phyloP scores from a whole-genome alignment of 2,888 invertebrate genomes.

The Apoda limacodes region DNA sequence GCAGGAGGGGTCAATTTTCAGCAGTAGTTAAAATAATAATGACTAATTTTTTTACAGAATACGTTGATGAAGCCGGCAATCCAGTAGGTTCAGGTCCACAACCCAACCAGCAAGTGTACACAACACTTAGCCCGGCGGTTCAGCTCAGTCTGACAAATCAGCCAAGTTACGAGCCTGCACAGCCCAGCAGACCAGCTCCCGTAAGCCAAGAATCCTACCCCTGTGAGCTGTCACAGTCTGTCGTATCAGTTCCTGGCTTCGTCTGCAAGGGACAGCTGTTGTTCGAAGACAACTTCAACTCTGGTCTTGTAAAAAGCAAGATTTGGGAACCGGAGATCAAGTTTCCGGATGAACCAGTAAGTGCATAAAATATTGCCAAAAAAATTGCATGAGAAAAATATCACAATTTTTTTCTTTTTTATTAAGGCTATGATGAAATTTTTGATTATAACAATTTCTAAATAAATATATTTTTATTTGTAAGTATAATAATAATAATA shows the following conservation, averaged over 20 bases:
- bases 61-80: conserved; percentile 42
- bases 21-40: conserved; percentile 2
- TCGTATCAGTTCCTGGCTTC: conserved; percentile 39
- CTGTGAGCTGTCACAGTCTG: conserved; percentile 41
- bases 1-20: background rate
- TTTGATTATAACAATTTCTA: too few relatives aligned
- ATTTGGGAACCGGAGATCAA: conserved; percentile 69
- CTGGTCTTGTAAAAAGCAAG: conserved; percentile 43
- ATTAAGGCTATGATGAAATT: too few relatives aligned
- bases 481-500: too few relatives aligned
- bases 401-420: too few relatives aligned
- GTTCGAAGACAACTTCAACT: conserved; percentile 73
- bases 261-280: conserved; percentile 71
- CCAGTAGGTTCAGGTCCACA: conserved; percentile 22
- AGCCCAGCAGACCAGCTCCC: conserved; percentile 1
- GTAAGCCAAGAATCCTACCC: conserved; percentile 25
- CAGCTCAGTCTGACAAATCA: too few relatives aligned
- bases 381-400: too few relatives aligned
- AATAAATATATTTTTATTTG: too few relatives aligned
- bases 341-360: conserved; percentile 73
- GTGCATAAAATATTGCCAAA: too few relatives aligned
- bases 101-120: conserved; percentile 3
- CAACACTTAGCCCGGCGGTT: conserved; percentile 3
- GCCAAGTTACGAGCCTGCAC: conserved; percentile 11
- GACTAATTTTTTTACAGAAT: conserved; percentile 26